Percentiles rank a stretch among this genome's conserved stretches.
Conservation (phyloP, 2,888 invertebrate species). For the Iselma pallidipennis region DNA sequence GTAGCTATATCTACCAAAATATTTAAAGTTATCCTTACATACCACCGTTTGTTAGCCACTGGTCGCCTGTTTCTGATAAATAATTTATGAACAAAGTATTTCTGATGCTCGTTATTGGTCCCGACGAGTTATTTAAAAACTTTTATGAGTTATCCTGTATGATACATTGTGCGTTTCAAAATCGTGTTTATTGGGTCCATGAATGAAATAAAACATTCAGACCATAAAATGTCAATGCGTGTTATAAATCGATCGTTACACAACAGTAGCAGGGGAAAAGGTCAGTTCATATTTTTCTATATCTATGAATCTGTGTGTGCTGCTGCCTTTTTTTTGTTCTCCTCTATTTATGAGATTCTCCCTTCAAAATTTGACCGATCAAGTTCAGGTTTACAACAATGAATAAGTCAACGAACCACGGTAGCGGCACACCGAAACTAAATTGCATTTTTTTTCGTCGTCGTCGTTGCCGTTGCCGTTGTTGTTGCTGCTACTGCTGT, state of each 20-base stretch:
- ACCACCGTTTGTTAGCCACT: background rate
- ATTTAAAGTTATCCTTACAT: no score
- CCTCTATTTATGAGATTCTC: no score
- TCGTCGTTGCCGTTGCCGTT: background rate
- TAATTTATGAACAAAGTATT: conserved; percentile 9
- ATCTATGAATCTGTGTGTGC: no score
- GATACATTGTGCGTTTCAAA: conserved; percentile 2
- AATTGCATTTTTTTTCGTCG: conserved; percentile 48
- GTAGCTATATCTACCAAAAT: no score
- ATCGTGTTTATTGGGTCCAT: conserved; percentile 8
- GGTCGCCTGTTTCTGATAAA: conserved; percentile 2
- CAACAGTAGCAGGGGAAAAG: conserved; percentile 28
- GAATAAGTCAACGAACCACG: conserved; percentile 45
- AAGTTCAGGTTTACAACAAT: conserved; percentile 46
- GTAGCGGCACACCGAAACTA: conserved; percentile 45
- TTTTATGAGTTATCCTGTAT: background rate
- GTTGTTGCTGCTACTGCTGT: background rate
- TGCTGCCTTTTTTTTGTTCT: no score
- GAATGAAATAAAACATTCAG: conserved; percentile 25
- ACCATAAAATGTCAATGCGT: conserved; percentile 37
- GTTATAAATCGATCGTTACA: conserved; percentile 38
- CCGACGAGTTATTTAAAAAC: conserved; percentile 5
- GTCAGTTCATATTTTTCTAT: conserved; percentile 34
- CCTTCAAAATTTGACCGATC: no score
- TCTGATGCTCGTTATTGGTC: background rate